Conservation (phyloP, 37 sponge, comb jelly and placozoan species). For the Haliclona indistincta region DNA sequence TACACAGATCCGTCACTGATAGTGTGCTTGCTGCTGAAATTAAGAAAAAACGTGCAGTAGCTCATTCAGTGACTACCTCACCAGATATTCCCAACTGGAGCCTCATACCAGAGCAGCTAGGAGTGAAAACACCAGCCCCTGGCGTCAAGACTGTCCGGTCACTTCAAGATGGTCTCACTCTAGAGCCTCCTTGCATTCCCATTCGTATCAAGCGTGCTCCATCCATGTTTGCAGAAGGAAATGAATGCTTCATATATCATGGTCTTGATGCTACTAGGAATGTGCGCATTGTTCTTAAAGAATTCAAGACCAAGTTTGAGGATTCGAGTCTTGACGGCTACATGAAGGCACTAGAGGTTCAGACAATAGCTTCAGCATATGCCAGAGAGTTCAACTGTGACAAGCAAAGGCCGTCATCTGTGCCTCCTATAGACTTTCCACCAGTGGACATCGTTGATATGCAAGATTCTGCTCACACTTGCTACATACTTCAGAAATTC, state of each 20-base stretch:
- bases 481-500: slow-evolving; percentile 37
- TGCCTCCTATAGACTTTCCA: slow-evolving; percentile 2
- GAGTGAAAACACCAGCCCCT: slow-evolving; percentile 44
- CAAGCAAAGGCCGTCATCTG: slow-evolving; percentile 10
- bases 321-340: slow-evolving; percentile 44
- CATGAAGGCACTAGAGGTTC: slow-evolving; percentile 45
- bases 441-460: slow-evolving; percentile 39
- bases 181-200: slow-evolving; percentile 33
- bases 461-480: background rate
- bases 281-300: slow-evolving; percentile 46
- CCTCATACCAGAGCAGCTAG: slow-evolving; percentile 9
- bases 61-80: slow-evolving; percentile 14
- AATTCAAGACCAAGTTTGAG: slow-evolving; percentile 23
- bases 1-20: slow-evolving; percentile 46
- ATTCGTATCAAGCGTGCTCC: slow-evolving; percentile 52
- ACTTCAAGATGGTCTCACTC: slow-evolving; percentile 33
- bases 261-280: slow-evolving; percentile 40
- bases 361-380: slow-evolving; percentile 38
- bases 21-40: slow-evolving; percentile 39
- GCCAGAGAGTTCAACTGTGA: slow-evolving; percentile 53
- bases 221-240: slow-evolving; percentile 62
- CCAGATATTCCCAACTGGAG: slow-evolving; percentile 34
- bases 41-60: slow-evolving; percentile 8
- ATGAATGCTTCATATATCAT: slow-evolving; percentile 52
- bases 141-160: slow-evolving; percentile 4